phyloP scores from a whole-genome alignment of 2,888 invertebrate genomes.

The Panopea generosa region DNA sequence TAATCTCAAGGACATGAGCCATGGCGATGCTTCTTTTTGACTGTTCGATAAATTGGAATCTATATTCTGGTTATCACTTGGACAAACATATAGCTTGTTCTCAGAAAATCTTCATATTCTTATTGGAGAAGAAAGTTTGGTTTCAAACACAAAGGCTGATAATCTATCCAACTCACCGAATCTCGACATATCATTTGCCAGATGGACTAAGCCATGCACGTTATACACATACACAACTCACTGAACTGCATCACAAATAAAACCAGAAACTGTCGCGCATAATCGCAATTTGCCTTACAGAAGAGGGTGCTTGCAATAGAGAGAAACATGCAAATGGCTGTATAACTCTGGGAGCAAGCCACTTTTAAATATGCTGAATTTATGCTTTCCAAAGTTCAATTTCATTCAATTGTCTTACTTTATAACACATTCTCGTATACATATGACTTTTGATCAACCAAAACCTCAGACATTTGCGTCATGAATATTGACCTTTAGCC shows the following conservation, averaged over 20 bases:
- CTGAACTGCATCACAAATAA: conserved; percentile 69
- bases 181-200: conserved; percentile 58
- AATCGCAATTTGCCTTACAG: conserved; percentile 51
- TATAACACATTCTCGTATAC: conserved; percentile 71
- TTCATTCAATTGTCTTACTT: conserved; percentile 67
- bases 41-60: conserved; percentile 5
- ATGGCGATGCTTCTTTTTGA: conserved; percentile 10
- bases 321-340: conserved; percentile 30
- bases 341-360: conserved; percentile 31
- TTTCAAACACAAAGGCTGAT: conserved; percentile 82
- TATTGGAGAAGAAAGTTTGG: conserved; percentile 41
- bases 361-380: conserved; percentile 69
- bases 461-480: conserved; percentile 14
- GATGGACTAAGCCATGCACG: conserved; percentile 81
- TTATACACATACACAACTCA: conserved; percentile 80
- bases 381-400: conserved; percentile 74
- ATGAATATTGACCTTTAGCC: conserved; percentile 26
- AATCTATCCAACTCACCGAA: conserved; percentile 78
- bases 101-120: conserved; percentile 37
- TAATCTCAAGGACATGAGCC: conserved; percentile 19
- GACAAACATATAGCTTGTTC: not conserved
- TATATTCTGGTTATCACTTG: not conserved
- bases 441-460: conserved; percentile 16
- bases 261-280: conserved; percentile 14
- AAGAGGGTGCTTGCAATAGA: conserved; percentile 30